These are phyloP conservation scores for Macrosiphum euphorbiae DNA, from an alignment of 2,888 invertebrate genomes.

Conservation along the genomic window DNA sequence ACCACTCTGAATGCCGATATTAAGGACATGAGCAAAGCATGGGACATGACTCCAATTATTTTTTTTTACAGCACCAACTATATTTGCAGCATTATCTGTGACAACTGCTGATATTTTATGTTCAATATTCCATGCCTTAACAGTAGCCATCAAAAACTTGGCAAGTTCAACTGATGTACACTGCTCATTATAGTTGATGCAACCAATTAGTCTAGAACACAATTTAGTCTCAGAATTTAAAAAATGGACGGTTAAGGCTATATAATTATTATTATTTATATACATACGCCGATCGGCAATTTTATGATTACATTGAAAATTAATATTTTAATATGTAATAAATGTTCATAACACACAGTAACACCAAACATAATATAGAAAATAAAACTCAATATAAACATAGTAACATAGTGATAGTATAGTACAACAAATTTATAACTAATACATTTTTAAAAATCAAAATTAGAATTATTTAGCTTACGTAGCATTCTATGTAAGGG, in stretches of 20 bases:
- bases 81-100: conserved; percentile 32
- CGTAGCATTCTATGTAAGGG: no score
- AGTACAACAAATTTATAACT: no score
- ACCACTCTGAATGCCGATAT: conserved; percentile 11
- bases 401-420: no score
- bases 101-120: conserved; percentile 30
- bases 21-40: conserved; percentile 32
- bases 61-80: background rate
- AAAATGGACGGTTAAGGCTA: conserved; percentile 10
- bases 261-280: background rate
- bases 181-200: background rate
- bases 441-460: no score
- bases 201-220: background rate
- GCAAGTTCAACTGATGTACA: conserved; percentile 17
- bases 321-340: no score
- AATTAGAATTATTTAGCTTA: no score
- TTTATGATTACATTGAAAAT: no score
- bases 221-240: conserved; percentile 37
- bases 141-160: conserved; percentile 14
- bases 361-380: no score
- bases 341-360: no score
- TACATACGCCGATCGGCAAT: no score
- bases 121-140: conserved; percentile 15
- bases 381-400: no score
- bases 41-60: conserved; percentile 36